phyloP scores from a whole-genome alignment of 2,113 vertebrate species.

The Ahaetulla prasina region DNA sequence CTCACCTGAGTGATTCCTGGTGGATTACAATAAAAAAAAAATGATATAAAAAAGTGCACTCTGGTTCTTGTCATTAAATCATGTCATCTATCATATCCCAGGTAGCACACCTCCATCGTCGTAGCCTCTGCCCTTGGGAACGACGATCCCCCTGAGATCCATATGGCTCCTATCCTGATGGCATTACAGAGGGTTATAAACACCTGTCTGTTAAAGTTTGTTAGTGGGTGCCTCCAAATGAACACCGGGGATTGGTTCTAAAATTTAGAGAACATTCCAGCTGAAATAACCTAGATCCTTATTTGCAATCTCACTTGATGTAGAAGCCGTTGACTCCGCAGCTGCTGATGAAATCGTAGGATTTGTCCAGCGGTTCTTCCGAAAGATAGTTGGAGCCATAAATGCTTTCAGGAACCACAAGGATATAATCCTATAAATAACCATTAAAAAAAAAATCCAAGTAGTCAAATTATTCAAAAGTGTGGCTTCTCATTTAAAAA shows the following conservation, averaged over 20 bases:
- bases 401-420: constrained; percentile 84
- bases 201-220: background rate
- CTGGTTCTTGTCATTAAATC: background rate
- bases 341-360: constrained; percentile 93
- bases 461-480: background rate
- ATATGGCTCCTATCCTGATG: background rate
- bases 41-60: background rate
- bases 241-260: background rate
- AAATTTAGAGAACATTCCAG: background rate
- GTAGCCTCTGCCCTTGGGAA: background rate
- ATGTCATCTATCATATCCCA: background rate
- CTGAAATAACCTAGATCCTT: background rate
- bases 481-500: background rate
- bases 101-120: background rate
- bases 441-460: background rate
- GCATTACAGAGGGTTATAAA: background rate
- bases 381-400: constrained; percentile 82
- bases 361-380: constrained; percentile 91
- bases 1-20: no score
- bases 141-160: background rate
- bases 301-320: constrained; percentile 76
- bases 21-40: no score
- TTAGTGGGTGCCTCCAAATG: background rate
- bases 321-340: constrained; percentile 89
- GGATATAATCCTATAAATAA: constrained; percentile 80